phyloP scores from a whole-genome alignment of 2,888 invertebrate genomes.

The Cryptus viduatorius region DNA sequence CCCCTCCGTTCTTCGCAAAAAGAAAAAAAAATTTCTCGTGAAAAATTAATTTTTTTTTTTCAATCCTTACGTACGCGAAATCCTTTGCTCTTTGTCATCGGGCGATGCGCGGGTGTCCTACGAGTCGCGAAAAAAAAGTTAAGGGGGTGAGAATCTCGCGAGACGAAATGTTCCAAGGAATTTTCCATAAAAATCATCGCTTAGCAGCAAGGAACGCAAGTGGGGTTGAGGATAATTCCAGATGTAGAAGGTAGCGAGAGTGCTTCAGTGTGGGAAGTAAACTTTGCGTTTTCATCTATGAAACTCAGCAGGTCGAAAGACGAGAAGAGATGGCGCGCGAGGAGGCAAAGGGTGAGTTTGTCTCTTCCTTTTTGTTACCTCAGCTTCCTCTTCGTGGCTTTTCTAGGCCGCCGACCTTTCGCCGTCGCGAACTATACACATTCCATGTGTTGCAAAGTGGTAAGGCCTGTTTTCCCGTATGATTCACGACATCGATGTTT shows the following conservation, averaged over 20 bases:
- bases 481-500: slow-evolving; percentile 37
- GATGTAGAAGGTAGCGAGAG: too few relatives aligned
- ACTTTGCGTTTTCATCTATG: slow-evolving; percentile 43
- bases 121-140: too few relatives aligned
- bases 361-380: too few relatives aligned
- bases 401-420: background rate
- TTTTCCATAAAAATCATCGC: too few relatives aligned
- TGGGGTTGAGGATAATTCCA: too few relatives aligned
- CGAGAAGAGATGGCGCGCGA: too few relatives aligned
- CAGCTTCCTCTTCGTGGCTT: background rate
- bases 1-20: background rate
- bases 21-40: background rate
- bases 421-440: too few relatives aligned
- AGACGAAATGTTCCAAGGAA: too few relatives aligned
- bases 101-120: too few relatives aligned
- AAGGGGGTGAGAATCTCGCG: too few relatives aligned
- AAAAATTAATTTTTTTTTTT: slow-evolving; percentile 27
- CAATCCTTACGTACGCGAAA: slow-evolving; percentile 4
- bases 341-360: background rate
- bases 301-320: slow-evolving; percentile 12
- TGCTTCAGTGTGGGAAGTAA: slow-evolving; percentile 17
- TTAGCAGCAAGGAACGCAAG: too few relatives aligned
- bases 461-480: background rate
- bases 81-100: background rate
- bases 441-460: too few relatives aligned